Conservation (phyloP, 2,797 vertebrate species). For the Periparus ater region DNA sequence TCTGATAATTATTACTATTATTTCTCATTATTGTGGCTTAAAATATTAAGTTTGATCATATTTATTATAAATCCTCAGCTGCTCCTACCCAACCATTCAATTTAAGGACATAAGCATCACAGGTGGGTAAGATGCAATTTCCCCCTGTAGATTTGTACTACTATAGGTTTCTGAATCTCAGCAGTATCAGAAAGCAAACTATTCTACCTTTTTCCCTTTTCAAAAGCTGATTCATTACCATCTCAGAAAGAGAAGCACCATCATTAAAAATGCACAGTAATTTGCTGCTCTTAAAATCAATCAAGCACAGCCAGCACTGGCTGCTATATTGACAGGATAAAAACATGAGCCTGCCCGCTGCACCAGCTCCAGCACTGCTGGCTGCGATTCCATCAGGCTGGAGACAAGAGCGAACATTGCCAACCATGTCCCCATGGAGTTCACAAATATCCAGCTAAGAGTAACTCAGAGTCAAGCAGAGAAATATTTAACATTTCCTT, state of each 20-base stretch:
- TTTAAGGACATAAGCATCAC: background rate
- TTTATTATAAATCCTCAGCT: background rate
- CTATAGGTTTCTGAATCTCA: background rate
- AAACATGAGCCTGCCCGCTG: background rate
- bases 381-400: background rate
- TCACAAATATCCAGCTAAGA: background rate
- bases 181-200: background rate
- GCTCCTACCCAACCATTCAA: background rate
- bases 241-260: background rate
- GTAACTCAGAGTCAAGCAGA: background rate
- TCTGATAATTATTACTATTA: background rate
- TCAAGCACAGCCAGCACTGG: background rate
- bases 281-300: conserved; percentile 13
- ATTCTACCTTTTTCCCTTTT: background rate
- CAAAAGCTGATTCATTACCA: background rate
- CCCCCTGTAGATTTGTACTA: background rate
- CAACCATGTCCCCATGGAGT: rapidly evolving
- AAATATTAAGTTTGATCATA: background rate
- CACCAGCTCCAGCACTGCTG: background rate
- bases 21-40: background rate
- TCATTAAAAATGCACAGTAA: background rate
- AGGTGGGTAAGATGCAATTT: background rate
- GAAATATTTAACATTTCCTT: background rate
- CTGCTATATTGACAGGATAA: background rate
- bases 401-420: background rate